Percentiles rank a stretch among this genome's conserved stretches.
Conservation (phyloP, 2,888 invertebrate genomes). For the Thecocarcelia acutangulata region DNA sequence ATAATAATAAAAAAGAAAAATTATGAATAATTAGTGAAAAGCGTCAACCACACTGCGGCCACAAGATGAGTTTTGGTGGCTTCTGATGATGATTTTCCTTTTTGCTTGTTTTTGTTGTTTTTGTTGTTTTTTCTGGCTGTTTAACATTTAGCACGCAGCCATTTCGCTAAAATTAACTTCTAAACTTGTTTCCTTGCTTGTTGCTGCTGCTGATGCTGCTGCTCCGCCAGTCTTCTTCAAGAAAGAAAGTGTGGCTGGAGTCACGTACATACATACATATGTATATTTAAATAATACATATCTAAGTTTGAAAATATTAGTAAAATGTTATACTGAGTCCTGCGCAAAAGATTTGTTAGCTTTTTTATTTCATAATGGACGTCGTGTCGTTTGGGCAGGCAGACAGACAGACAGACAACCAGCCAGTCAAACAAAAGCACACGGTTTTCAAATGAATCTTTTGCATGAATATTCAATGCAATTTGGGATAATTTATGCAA, state of each 20-base stretch:
- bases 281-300: neutral
- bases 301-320: neutral
- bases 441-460: slow-evolving; percentile 42
- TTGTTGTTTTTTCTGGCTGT: slow-evolving; percentile 40
- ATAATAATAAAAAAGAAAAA: slow-evolving; percentile 70
- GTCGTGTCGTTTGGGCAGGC: no score
- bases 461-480: slow-evolving; percentile 80
- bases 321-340: slow-evolving; percentile 51
- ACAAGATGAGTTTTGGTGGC: slow-evolving; percentile 74
- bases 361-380: slow-evolving; percentile 41
- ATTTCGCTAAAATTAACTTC: slow-evolving; percentile 57
- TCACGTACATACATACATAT: no score
- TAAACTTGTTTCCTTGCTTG: slow-evolving; percentile 20
- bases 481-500: slow-evolving; percentile 82
- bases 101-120: neutral
- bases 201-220: slow-evolving; percentile 4
- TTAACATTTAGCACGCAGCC: slow-evolving; percentile 68
- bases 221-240: slow-evolving; percentile 21
- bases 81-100: slow-evolving; percentile 21
- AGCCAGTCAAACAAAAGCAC: slow-evolving; percentile 33
- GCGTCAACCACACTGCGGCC: slow-evolving; percentile 77
- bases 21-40: slow-evolving; percentile 78
- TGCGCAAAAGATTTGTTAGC: slow-evolving; percentile 63
- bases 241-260: slow-evolving; percentile 29
- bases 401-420: slow-evolving; percentile 18